These are phyloP conservation scores for Podocnemis expansa DNA, from an alignment of 2,113 vertebrate genomes.

Conservation along the genomic window DNA sequence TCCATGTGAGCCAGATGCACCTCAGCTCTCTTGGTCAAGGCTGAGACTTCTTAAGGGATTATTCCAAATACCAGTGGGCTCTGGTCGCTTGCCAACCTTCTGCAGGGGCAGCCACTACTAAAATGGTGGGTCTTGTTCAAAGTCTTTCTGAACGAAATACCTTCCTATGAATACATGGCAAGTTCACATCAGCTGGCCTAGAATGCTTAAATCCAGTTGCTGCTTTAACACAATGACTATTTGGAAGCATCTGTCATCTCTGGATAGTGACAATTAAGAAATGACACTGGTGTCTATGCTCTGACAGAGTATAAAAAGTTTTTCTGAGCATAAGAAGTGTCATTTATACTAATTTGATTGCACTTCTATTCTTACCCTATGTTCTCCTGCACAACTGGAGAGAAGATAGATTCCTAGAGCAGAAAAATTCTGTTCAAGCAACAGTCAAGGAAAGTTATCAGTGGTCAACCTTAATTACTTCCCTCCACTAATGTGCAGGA, in stretches of 20 bases:
- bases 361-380: neutral
- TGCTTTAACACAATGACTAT: neutral
- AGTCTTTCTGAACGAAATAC: neutral
- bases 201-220: too few species aligned
- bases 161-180: rapidly evolving
- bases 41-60: neutral
- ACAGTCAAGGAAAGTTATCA: neutral
- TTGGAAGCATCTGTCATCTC: neutral
- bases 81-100: neutral
- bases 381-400: neutral
- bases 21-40: neutral
- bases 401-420: neutral
- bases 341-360: neutral
- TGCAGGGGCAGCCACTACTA: rapidly evolving
- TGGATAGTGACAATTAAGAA: neutral
- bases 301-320: neutral
- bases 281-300: neutral
- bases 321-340: neutral
- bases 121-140: neutral
- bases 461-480: neutral
- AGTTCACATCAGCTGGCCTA: neutral
- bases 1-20: rapidly evolving
- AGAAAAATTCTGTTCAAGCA: neutral
- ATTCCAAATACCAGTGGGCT: neutral
- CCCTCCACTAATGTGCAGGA: neutral